Conservation (phyloP, 2,113 vertebrate species). For the Carassius carassius region DNA sequence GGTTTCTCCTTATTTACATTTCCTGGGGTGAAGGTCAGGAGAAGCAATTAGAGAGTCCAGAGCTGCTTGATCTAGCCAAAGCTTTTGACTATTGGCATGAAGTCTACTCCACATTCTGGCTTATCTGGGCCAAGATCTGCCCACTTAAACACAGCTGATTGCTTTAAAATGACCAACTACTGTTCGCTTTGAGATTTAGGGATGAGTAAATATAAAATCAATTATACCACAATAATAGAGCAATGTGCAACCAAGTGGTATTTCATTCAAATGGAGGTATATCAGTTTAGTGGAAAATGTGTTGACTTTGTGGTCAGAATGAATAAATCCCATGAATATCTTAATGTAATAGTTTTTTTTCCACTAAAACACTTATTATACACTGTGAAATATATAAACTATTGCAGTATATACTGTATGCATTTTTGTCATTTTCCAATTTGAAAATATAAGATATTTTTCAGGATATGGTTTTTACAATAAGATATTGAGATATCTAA, state of each 20-base stretch:
- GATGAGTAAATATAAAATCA: background rate
- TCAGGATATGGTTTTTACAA: no score
- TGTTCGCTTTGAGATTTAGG: background rate
- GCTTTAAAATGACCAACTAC: background rate
- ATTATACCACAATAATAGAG: background rate
- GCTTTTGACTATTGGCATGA: background rate
- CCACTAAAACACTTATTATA: background rate
- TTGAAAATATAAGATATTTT: no score
- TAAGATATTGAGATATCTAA: background rate
- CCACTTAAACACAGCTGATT: background rate
- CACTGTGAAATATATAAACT: background rate
- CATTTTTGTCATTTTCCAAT: background rate
- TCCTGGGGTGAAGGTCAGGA: background rate
- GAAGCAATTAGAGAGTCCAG: background rate
- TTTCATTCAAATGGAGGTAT: background rate
- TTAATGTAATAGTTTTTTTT: background rate
- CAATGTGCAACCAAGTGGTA: background rate
- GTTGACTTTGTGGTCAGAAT: background rate
- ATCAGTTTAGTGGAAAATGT: background rate
- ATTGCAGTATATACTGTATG: background rate
- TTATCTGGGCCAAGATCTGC: background rate
- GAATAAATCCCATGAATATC: background rate
- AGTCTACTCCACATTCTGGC: background rate
- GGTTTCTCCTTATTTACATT: background rate
- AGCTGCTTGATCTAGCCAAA: slow-evolving; percentile 11